These are phyloP conservation scores for Meloidogyne chitwoodi DNA, from an alignment of 1,140 invertebrate genomes.

Conservation along the genomic window DNA sequence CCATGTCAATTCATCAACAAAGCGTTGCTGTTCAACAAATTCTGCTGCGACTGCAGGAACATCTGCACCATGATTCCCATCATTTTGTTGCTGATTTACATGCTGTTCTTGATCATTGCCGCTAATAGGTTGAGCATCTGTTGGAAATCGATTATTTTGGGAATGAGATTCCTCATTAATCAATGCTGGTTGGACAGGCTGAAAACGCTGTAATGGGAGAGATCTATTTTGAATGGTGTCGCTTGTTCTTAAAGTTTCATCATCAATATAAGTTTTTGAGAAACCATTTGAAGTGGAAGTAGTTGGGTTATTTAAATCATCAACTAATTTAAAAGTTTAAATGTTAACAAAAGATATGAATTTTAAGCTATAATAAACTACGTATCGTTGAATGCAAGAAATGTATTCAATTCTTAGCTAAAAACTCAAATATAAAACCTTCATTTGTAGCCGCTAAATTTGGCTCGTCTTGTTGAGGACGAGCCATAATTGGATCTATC, in stretches of 20 bases:
- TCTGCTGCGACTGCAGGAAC: not conserved
- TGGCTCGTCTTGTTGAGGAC: not conserved
- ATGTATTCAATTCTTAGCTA: no score
- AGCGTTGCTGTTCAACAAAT: slow-evolving; percentile 63
- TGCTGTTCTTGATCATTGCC: slow-evolving; percentile 2
- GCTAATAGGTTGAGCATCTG: slow-evolving; percentile 10
- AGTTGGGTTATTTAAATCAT: not conserved
- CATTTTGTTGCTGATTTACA: slow-evolving; percentile 30
- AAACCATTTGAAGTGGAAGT: not conserved
- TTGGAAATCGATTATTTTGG: slow-evolving; percentile 6
- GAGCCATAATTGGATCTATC: not conserved
- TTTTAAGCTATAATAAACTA: no score
- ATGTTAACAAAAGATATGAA: no score
- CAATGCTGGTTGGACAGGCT: slow-evolving; percentile 1
- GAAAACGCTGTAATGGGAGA: slow-evolving; percentile 5
- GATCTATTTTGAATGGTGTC: not conserved
- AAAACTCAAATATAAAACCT: no score
- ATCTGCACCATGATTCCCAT: slow-evolving; percentile 76
- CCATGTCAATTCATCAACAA: slow-evolving; percentile 95
- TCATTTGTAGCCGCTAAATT: not conserved
- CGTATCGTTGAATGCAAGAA: no score
- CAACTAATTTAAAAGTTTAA: no score
- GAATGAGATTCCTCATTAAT: not conserved
- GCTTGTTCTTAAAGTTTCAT: not conserved
- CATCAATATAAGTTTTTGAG: not conserved